Percentiles rank a stretch among this genome's conserved stretches.
phyloP scores from a whole-genome alignment of 2,888 invertebrate species.

The Agrochola lota region DNA sequence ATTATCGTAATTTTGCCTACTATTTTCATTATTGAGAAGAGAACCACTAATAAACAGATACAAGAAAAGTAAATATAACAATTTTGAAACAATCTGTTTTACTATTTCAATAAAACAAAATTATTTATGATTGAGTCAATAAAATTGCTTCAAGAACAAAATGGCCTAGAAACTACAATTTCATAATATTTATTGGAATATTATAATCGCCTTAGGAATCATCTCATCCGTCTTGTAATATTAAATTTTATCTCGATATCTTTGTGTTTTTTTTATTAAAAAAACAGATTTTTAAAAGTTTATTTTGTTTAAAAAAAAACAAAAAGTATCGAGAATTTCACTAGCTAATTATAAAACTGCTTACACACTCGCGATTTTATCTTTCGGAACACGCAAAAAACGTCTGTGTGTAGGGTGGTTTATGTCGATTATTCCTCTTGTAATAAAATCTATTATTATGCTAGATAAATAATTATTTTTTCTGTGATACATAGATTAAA shows the following conservation, averaged over 20 bases:
- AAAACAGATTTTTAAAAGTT: neutral
- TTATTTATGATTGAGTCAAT: conserved; percentile 37
- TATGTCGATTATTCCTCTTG: conserved; percentile 69
- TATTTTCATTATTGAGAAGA: neutral
- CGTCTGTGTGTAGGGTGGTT: conserved; percentile 69
- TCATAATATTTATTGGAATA: conserved; percentile 66
- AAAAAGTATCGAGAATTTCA: conserved; percentile 56
- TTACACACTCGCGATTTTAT: conserved; percentile 70
- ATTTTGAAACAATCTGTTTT: neutral
- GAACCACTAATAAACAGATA: neutral
- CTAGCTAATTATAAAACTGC: conserved; percentile 66
- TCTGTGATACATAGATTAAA: conserved; percentile 90
- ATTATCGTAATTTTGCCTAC: neutral
- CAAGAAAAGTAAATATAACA: conserved; percentile 6
- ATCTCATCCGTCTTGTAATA: conserved; percentile 81
- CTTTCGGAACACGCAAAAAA: conserved; percentile 61
- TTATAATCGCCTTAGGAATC: conserved; percentile 69
- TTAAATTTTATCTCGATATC: conserved; percentile 47
- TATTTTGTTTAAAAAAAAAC: conserved; percentile 12
- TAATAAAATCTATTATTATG: conserved; percentile 77
- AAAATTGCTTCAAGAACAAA: conserved; percentile 59
- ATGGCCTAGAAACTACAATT: conserved; percentile 65
- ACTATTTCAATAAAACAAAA: neutral
- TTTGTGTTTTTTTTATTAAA: conserved; percentile 41
- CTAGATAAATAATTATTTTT: conserved; percentile 88